Evolutionary conservation across 2,888 invertebrate species (phyloP).

Genomic region (Brenthis daphne): DNA sequence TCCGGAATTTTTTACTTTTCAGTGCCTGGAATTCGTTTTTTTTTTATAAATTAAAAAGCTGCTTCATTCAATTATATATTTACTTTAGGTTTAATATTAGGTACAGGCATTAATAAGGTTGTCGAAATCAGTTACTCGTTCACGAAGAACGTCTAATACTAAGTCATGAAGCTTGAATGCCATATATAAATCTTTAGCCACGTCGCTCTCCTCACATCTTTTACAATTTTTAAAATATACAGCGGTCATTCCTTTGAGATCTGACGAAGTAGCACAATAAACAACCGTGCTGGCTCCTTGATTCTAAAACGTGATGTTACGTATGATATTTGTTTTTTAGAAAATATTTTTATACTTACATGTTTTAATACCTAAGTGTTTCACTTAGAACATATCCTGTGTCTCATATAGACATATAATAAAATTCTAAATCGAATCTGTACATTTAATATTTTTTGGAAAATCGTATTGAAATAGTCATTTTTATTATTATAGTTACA

Average conservation of each 20-base stretch:
- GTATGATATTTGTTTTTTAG: conserved; percentile 12
- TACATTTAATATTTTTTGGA: too few relatives aligned
- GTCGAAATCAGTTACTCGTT: conserved; percentile 43
- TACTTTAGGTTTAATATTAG: too few relatives aligned
- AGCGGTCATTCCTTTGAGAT: conserved; percentile 90
- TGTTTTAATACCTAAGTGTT: background rate
- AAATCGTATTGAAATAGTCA: too few relatives aligned
- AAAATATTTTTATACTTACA: background rate
- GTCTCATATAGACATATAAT: too few relatives aligned
- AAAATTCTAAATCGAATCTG: too few relatives aligned
- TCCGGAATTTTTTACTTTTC: too few relatives aligned
- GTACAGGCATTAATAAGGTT: background rate
- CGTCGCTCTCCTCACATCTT: conserved; percentile 79
- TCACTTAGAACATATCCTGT: too few relatives aligned
- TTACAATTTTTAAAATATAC: conserved; percentile 95
- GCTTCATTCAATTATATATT: background rate
- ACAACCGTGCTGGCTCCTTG: conserved; percentile 95
- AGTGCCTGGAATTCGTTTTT: too few relatives aligned
- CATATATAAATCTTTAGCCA: conserved; percentile 63
- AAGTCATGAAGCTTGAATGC: conserved; percentile 64
- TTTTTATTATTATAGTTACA: too few relatives aligned
- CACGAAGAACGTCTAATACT: conserved; percentile 52
- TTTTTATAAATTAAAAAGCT: background rate
- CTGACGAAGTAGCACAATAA: conserved; percentile 92
- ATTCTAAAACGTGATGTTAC: conserved; percentile 79